Evolutionary conservation across 2,113 vertebrate genomes (phyloP).

Genomic region (Pseudopipra pipra): DNA sequence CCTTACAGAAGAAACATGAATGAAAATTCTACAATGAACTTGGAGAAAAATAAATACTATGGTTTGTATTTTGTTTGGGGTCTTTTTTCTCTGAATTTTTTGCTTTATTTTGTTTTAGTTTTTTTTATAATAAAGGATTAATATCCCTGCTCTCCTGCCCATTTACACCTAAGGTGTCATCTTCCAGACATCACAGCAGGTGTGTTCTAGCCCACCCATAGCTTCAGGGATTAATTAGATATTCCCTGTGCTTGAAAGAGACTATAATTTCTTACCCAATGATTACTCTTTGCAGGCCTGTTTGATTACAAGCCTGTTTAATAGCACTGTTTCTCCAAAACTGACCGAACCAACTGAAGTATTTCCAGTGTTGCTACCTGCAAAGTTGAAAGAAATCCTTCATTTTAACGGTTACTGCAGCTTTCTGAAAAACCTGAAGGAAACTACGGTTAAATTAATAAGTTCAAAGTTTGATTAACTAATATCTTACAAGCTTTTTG

Average conservation of each 20-base stretch:
- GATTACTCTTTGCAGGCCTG: not conserved
- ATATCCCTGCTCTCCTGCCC: not conserved
- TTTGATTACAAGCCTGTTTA: constrained; percentile 20
- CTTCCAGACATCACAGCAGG: not conserved
- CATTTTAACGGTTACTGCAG: not conserved
- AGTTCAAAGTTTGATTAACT: not conserved
- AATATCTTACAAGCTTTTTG: not conserved
- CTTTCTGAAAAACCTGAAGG: not conserved
- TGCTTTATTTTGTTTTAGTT: not conserved
- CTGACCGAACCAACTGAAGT: not conserved
- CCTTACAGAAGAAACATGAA: not conserved
- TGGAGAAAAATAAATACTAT: not conserved
- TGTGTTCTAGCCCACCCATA: not conserved
- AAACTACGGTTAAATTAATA: not conserved
- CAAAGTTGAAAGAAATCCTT: not conserved
- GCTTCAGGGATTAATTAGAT: not conserved
- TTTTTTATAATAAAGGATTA: not conserved
- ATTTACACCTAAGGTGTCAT: not conserved
- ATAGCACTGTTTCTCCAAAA: constrained; percentile 13
- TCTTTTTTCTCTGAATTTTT: not conserved
- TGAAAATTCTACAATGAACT: not conserved
- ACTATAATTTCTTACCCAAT: not conserved
- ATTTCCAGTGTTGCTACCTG: not conserved
- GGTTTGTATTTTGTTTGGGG: not conserved
- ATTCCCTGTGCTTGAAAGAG: not conserved